Percentiles rank a stretch among this genome's conserved stretches.
These are phyloP conservation scores for Orius insidiosus DNA, from an alignment of 1,140 invertebrate genomes.

Conservation along the genomic window DNA sequence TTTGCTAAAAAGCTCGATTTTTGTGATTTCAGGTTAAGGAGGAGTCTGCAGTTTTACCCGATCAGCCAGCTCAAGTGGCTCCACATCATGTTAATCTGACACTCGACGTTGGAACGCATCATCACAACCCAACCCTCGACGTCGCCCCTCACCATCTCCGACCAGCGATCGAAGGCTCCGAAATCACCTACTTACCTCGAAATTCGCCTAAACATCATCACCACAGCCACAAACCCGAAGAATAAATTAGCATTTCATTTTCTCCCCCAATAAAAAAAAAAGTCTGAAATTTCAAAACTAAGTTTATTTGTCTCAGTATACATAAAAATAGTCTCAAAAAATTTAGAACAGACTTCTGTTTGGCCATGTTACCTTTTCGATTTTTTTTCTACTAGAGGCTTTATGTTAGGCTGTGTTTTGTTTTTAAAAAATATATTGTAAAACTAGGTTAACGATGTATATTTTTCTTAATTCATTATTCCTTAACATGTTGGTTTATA, in stretches of 20 bases:
- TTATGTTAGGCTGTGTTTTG: conserved; percentile 13
- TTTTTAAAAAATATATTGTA: too few species aligned
- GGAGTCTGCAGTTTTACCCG: too few species aligned
- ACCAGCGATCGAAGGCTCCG: conserved; percentile 31
- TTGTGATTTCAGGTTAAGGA: too few species aligned
- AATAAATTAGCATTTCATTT: not conserved
- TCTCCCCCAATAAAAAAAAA: not conserved
- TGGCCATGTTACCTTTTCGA: conserved; percentile 6
- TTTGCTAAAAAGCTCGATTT: too few species aligned
- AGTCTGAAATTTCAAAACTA: not conserved
- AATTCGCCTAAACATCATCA: not conserved
- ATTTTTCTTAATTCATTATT: too few species aligned
- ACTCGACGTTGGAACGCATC: not conserved
- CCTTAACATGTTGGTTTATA: too few species aligned
- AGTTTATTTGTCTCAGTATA: not conserved
- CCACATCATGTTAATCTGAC: too few species aligned
- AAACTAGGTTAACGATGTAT: too few species aligned
- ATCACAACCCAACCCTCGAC: conserved; percentile 26
- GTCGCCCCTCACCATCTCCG: conserved; percentile 32
- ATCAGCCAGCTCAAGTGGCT: too few species aligned
- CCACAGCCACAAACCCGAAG: conserved; percentile 2
- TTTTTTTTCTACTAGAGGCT: conserved; percentile 10
- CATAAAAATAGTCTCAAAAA: conserved; percentile 2
- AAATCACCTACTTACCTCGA: conserved; percentile 28
- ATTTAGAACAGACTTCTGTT: not conserved